phyloP scores from a whole-genome alignment of 2,888 invertebrate genomes.

The Ormia ochracea region DNA sequence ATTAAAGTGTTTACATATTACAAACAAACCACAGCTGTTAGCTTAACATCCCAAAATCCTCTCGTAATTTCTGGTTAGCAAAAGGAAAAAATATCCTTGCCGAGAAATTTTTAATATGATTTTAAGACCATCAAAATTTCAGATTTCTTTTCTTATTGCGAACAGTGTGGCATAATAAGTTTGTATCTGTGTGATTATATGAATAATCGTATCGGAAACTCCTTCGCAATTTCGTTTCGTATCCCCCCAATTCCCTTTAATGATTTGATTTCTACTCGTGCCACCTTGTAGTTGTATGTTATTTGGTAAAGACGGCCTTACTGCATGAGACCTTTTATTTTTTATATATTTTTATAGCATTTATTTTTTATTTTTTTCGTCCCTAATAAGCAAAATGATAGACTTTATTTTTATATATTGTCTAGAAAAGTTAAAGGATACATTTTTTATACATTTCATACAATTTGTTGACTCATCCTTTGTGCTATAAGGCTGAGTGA shows the following conservation, averaged over 20 bases:
- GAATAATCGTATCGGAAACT: slow-evolving; percentile 30
- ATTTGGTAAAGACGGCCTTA: not conserved
- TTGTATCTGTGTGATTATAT: not conserved
- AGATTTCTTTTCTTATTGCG: not conserved
- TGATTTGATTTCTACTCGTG: slow-evolving; percentile 43
- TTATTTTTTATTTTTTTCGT: slow-evolving; percentile 1
- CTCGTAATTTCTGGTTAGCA: too few relatives aligned
- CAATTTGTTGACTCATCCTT: slow-evolving; percentile 31
- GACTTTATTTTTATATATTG: slow-evolving; percentile 43
- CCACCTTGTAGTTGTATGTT: slow-evolving; percentile 14
- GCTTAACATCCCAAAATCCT: too few relatives aligned
- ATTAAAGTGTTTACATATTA: too few relatives aligned
- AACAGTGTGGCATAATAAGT: not conserved
- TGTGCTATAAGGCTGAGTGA: not conserved
- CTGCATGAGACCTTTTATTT: too few relatives aligned
- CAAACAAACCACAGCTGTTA: too few relatives aligned
- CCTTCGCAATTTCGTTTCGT: slow-evolving; percentile 52
- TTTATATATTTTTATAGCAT: too few relatives aligned
- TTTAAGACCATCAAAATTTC: too few relatives aligned
- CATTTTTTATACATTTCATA: slow-evolving; percentile 28
- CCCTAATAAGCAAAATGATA: slow-evolving; percentile 57
- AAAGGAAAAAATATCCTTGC: too few relatives aligned
- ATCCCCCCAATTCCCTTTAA: not conserved
- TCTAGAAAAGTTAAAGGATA: slow-evolving; percentile 51
- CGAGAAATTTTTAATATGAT: too few relatives aligned